Evolutionary conservation across 2,113 vertebrate species (phyloP).

Genomic region (Noctilio leporinus): DNA sequence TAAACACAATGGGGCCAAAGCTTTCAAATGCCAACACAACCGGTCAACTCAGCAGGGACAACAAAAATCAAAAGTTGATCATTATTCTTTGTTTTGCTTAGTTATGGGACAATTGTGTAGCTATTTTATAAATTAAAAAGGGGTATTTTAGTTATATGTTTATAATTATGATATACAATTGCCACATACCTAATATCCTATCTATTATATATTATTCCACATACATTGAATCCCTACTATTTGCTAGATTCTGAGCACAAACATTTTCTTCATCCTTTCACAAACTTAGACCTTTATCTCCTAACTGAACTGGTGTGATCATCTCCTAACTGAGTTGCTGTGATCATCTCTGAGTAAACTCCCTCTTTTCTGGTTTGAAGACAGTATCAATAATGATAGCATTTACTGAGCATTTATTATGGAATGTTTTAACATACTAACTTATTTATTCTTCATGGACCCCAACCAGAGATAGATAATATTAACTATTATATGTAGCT

Average conservation of each 20-base stretch:
- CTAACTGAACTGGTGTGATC: neutral
- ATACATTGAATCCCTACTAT: neutral
- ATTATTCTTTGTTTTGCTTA: neutral
- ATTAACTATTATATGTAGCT: neutral
- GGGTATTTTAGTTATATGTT: neutral
- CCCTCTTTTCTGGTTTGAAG: neutral
- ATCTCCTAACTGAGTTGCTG: neutral
- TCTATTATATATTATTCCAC: neutral
- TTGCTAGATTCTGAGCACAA: neutral
- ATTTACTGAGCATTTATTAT: neutral
- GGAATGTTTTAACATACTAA: neutral
- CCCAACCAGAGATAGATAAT: neutral
- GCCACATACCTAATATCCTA: neutral
- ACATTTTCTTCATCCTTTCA: neutral
- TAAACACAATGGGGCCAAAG: neutral
- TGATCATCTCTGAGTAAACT: neutral
- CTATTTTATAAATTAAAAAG: neutral
- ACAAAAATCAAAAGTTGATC: neutral
- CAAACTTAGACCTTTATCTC: neutral
- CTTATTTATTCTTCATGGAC: neutral
- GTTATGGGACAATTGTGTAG: neutral
- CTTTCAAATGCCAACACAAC: neutral
- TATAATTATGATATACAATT: neutral
- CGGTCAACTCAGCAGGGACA: neutral
- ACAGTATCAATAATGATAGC: neutral